A percentile compares a stretch with the other conserved stretches of the same genome.
phyloP scores from a whole-genome alignment of 2,113 vertebrate species.

The Bos taurus region ARS-UCD2.0 NC_037330.1:98302501-98303000 shows the following conservation, averaged over 20 bases:
- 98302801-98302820: background rate
- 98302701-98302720: background rate
- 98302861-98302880: background rate
- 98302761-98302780: background rate
- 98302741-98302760: background rate
- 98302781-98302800: background rate
- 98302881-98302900: background rate
- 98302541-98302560: conserved; percentile 50
- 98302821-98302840: background rate
- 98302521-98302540: conserved; percentile 51
- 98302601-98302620: background rate
- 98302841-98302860: background rate
- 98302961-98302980: background rate
- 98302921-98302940: background rate
- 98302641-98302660: background rate
- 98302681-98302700: background rate
- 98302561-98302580: background rate
- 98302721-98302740: background rate
- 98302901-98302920: background rate
- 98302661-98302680: background rate
- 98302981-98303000: background rate
- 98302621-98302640: background rate
- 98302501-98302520: conserved; percentile 50
- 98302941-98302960: background rate
- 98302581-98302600: background rate